Evolutionary conservation across 2,113 vertebrate genomes (phyloP).

Genomic region (Cynocephalus volans): DNA sequence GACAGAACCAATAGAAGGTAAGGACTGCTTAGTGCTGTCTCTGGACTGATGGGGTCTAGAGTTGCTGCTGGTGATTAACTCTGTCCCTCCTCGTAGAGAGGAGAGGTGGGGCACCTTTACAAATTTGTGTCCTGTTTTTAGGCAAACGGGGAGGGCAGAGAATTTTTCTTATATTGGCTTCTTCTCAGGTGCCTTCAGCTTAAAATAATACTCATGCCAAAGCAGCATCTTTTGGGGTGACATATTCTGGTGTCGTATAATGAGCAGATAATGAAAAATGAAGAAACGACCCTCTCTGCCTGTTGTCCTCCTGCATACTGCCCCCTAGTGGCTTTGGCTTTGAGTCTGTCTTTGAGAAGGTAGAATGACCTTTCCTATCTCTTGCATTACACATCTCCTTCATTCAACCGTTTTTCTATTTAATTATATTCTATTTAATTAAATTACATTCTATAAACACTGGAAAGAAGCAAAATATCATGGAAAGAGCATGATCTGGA

Average conservation of each 20-base stretch:
- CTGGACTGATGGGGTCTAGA: background rate
- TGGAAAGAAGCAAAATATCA: background rate
- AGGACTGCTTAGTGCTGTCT: background rate
- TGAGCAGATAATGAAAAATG: background rate
- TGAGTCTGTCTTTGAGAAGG: too few species aligned
- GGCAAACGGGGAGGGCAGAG: background rate
- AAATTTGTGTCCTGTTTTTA: background rate
- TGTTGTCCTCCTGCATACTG: background rate
- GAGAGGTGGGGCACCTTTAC: background rate
- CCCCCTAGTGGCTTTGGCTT: conserved; percentile 6
- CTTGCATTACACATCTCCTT: rapidly evolving
- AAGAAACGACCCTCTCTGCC: rapidly evolving
- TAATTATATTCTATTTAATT: background rate
- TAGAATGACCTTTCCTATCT: rapidly evolving
- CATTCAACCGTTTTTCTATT: background rate
- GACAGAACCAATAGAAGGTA: background rate
- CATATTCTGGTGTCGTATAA: rapidly evolving
- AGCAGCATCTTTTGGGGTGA: background rate
- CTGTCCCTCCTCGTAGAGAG: background rate
- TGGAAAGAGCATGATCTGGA: background rate
- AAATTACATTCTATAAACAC: background rate
- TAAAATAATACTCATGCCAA: background rate
- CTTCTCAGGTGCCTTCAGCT: background rate
- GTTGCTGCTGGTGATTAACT: background rate
- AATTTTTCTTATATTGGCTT: background rate